Evolutionary conservation across 2,113 vertebrate genomes (phyloP).

Genomic region (Gallinago undulata): DNA sequence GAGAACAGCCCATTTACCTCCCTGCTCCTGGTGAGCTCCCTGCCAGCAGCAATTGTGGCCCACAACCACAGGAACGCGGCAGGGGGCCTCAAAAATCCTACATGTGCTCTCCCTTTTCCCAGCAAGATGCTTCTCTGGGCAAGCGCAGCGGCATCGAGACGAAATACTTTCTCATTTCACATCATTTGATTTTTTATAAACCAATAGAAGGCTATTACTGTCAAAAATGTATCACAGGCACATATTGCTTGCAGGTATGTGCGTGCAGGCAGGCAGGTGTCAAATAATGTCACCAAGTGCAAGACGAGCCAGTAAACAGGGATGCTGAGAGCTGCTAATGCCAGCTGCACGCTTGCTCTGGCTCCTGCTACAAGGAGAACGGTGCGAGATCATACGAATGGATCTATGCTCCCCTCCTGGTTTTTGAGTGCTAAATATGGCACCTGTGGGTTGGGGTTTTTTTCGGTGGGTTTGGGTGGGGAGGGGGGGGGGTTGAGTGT

Average conservation of each 20-base stretch:
- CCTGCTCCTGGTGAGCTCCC: background rate
- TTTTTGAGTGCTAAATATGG: background rate
- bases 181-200: background rate
- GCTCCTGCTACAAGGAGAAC: background rate
- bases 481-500: no score
- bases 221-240: background rate
- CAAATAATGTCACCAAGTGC: background rate
- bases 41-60: background rate
- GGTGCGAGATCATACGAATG: background rate
- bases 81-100: background rate
- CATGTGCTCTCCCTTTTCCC: background rate
- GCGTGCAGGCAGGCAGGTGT: background rate
- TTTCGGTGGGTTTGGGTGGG: no score
- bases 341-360: background rate
- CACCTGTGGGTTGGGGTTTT: accelerated
- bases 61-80: background rate
- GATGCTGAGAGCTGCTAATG: background rate
- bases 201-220: background rate
- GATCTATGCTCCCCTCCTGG: background rate
- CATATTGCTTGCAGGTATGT: background rate
- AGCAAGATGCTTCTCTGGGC: background rate
- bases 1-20: background rate
- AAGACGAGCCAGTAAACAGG: background rate
- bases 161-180: background rate
- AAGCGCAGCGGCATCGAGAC: background rate